Evolutionary conservation across 2,113 vertebrate genomes (phyloP).

Genomic region (Micronycteris hirsuta): DNA sequence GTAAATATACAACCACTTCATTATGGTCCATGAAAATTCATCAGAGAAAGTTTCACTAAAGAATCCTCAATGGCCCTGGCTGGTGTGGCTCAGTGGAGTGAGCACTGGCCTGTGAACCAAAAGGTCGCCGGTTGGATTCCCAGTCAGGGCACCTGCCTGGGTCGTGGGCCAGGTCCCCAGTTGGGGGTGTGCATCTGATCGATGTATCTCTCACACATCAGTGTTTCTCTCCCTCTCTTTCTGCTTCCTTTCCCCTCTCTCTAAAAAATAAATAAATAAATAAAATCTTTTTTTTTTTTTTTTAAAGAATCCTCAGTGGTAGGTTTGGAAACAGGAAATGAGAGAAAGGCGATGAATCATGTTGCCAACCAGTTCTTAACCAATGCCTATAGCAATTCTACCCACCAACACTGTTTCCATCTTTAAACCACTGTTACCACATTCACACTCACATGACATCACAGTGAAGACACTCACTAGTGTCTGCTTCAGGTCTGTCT

Average conservation of each 20-base stretch:
- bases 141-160: too few relatives aligned
- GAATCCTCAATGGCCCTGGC: background rate
- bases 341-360: background rate
- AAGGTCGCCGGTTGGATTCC: too few relatives aligned
- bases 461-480: background rate
- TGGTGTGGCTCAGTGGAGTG: too few relatives aligned
- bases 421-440: background rate
- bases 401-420: background rate
- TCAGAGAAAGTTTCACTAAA: background rate
- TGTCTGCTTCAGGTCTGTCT: background rate
- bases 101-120: too few relatives aligned
- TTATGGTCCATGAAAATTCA: background rate
- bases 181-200: too few relatives aligned
- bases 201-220: too few relatives aligned
- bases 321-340: conserved; percentile 4
- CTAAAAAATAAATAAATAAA: too few relatives aligned
- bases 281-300: background rate
- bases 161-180: too few relatives aligned
- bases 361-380: background rate
- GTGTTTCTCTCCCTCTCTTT: too few relatives aligned
- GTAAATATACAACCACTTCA: background rate
- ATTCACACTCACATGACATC: background rate
- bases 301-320: background rate
- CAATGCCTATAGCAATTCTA: background rate
- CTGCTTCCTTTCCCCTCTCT: too few relatives aligned